These are phyloP conservation scores for Mycalesis mineus DNA, from an alignment of 2,888 invertebrate species.

Conservation along the genomic window DNA sequence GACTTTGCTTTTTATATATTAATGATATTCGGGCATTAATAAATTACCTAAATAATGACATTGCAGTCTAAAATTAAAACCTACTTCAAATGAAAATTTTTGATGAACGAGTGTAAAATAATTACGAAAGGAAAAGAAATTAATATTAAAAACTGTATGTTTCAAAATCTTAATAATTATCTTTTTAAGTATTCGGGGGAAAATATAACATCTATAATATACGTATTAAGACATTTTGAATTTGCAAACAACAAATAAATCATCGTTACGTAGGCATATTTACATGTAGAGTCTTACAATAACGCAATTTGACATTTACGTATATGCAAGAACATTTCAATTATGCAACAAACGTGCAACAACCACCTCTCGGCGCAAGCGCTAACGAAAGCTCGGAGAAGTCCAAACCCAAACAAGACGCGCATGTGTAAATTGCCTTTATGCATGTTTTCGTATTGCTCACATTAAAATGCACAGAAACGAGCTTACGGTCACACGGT, in stretches of 20 bases:
- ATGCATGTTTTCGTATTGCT: conserved; percentile 60
- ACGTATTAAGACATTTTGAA: neutral
- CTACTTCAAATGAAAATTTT: too few relatives aligned
- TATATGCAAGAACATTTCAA: conserved; percentile 31
- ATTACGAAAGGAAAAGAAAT: too few relatives aligned
- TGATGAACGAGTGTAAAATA: too few relatives aligned
- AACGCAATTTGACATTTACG: conserved; percentile 20
- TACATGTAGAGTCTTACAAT: neutral
- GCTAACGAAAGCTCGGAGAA: conserved; percentile 38
- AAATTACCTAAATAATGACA: too few relatives aligned
- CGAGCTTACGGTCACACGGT: conserved; percentile 76
- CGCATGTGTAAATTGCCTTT: conserved; percentile 52
- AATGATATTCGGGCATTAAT: too few relatives aligned
- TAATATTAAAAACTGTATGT: too few relatives aligned
- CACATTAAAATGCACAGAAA: conserved; percentile 64
- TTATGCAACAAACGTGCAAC: conserved; percentile 27
- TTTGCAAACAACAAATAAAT: conserved; percentile 8
- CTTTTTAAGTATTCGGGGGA: too few relatives aligned
- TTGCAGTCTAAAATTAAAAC: too few relatives aligned
- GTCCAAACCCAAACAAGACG: conserved; percentile 43
- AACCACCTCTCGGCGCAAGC: conserved; percentile 32
- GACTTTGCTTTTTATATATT: too few relatives aligned
- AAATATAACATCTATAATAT: too few relatives aligned
- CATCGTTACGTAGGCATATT: neutral
- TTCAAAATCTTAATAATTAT: too few relatives aligned